Conservation (phyloP, 2,888 invertebrate species). For the Amblyteles armatorius region DNA sequence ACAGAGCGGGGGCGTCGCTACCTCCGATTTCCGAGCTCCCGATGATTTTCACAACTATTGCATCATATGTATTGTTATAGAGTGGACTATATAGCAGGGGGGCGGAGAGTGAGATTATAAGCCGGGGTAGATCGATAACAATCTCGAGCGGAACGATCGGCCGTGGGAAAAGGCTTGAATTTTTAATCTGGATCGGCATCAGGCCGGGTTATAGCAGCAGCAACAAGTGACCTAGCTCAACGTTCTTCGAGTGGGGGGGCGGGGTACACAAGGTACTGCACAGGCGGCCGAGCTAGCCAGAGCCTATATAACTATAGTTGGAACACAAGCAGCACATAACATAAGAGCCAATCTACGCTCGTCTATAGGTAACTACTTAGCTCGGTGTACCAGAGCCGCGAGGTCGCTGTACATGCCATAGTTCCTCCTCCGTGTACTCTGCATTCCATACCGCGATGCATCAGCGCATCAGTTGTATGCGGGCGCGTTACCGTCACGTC, state of each 20-base stretch:
- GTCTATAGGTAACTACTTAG: slow-evolving; percentile 60
- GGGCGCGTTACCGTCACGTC: background rate
- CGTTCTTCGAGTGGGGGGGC: slow-evolving; percentile 66
- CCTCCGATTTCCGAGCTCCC: background rate
- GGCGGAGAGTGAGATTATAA: slow-evolving; percentile 32
- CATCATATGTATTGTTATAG: background rate
- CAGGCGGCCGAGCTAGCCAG: slow-evolving; percentile 23
- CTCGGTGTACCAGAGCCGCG: slow-evolving; percentile 36
- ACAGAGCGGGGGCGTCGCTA: background rate
- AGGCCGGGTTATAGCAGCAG: slow-evolving; percentile 59
- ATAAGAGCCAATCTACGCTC: slow-evolving; percentile 48
- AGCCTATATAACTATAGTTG: slow-evolving; percentile 55
- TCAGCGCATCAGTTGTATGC: slow-evolving; percentile 38
- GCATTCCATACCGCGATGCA: slow-evolving; percentile 43
- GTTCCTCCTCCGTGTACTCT: background rate
- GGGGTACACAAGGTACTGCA: slow-evolving; percentile 18
- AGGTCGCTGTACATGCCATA: slow-evolving; percentile 19
- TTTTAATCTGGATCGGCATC: slow-evolving; percentile 69
- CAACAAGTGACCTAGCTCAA: slow-evolving; percentile 74
- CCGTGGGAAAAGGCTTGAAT: slow-evolving; percentile 72
- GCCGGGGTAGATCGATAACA: slow-evolving; percentile 66
- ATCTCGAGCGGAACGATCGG: slow-evolving; percentile 69
- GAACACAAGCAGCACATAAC: slow-evolving; percentile 28
- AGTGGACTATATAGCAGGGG: background rate
- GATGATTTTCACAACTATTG: slow-evolving; percentile 25